These are phyloP conservation scores for Leptinotarsa tumamoca DNA, from an alignment of 2,888 invertebrate genomes.

Conservation along the genomic window DNA sequence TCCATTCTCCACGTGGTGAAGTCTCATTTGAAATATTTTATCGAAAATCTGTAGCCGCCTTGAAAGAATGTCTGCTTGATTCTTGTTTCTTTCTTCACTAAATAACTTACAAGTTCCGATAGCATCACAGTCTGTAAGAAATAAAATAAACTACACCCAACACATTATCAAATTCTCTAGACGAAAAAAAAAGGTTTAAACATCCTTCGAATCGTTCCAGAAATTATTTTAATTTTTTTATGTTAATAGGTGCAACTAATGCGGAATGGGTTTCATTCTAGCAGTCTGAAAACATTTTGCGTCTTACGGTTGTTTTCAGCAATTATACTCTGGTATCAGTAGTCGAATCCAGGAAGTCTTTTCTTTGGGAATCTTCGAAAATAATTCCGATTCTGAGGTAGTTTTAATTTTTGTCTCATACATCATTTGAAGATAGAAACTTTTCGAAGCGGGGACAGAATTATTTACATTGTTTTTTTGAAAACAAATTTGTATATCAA, in stretches of 20 bases:
- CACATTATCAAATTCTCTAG: slow-evolving; percentile 25
- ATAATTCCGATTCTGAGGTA: too few species aligned
- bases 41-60: slow-evolving; percentile 33
- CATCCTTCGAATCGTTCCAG: slow-evolving; percentile 16
- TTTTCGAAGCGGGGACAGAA: too few species aligned
- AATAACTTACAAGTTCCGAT: slow-evolving; percentile 25
- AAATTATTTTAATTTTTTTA: slow-evolving; percentile 15
- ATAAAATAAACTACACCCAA: slow-evolving; percentile 25
- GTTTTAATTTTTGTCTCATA: too few species aligned
- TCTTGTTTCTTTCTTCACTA: slow-evolving; percentile 20
- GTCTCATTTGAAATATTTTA: slow-evolving; percentile 35
- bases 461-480: too few species aligned
- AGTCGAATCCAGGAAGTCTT: too few species aligned
- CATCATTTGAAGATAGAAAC: too few species aligned
- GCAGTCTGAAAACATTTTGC: slow-evolving; percentile 16
- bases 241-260: slow-evolving; percentile 15
- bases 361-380: too few species aligned
- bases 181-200: slow-evolving; percentile 5
- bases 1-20: slow-evolving; percentile 26
- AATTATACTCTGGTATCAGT: too few species aligned
- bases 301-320: not conserved
- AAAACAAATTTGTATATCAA: too few species aligned
- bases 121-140: slow-evolving; percentile 23
- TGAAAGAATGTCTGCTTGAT: slow-evolving; percentile 28
- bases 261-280: slow-evolving; percentile 3